phyloP scores from a whole-genome alignment of 2,888 invertebrate genomes.

The Rotaria sp. region DNA sequence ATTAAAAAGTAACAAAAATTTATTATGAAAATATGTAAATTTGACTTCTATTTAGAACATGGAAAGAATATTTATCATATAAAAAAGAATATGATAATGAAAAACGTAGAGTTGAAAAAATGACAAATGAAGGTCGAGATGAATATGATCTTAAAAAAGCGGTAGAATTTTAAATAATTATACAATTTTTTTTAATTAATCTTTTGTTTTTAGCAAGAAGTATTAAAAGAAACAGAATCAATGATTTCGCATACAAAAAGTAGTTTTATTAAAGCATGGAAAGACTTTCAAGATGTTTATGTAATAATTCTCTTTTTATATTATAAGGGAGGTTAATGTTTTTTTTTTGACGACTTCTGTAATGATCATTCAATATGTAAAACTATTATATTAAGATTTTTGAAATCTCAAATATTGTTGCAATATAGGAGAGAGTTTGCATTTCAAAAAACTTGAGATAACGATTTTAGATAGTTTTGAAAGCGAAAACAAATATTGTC shows the following conservation, averaged over 20 bases:
- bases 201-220: not conserved
- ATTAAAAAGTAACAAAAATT: not conserved
- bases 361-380: too few species aligned
- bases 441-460: too few species aligned
- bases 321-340: too few species aligned
- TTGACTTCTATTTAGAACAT: not conserved
- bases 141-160: not conserved
- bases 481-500: too few species aligned
- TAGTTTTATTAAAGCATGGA: constrained; percentile 9
- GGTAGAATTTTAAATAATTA: not conserved
- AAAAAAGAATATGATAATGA: not conserved
- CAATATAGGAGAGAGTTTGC: too few species aligned
- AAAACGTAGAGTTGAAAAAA: not conserved
- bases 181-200: not conserved
- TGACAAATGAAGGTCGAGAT: not conserved
- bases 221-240: constrained; percentile 11
- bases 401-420: too few species aligned
- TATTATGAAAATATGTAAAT: too few species aligned
- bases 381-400: too few species aligned
- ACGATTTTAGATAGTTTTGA: too few species aligned
- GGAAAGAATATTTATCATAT: constrained; percentile 20
- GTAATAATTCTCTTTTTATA: not conserved
- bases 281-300: constrained; percentile 20
- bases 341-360: too few species aligned
- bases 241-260: constrained; percentile 19